phyloP scores from a whole-genome alignment of 2,888 invertebrate species.

The Opisthograptis luteolata region DNA sequence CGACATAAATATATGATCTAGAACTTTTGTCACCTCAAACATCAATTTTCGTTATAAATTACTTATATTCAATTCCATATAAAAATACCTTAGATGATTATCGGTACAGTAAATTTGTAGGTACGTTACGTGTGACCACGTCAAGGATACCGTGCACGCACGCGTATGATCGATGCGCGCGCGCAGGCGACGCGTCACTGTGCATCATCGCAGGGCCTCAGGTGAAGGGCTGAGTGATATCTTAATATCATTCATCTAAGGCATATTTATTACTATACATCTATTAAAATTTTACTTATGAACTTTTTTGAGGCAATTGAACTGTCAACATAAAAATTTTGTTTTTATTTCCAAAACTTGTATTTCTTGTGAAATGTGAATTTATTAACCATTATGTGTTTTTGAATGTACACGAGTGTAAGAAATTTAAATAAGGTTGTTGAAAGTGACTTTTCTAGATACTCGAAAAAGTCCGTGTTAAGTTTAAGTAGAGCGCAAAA shows the following conservation, averaged over 20 bases:
- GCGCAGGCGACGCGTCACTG: slow-evolving; percentile 25
- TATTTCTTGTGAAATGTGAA: background rate
- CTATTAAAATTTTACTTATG: no score
- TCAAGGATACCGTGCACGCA: slow-evolving; percentile 39
- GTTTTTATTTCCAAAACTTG: no score
- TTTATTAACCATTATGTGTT: no score
- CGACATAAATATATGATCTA: no score
- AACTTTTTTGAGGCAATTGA: no score
- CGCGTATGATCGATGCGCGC: slow-evolving; percentile 32
- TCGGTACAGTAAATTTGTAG: slow-evolving; percentile 18
- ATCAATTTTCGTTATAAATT: background rate
- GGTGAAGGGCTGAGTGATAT: slow-evolving; percentile 30
- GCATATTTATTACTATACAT: background rate
- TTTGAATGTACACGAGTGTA: no score
- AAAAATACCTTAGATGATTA: slow-evolving; percentile 16
- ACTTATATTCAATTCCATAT: background rate
- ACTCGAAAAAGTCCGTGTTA: no score
- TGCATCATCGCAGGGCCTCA: slow-evolving; percentile 25
- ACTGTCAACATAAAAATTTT: no score
- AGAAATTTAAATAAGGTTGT: no score
- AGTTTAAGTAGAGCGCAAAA: no score
- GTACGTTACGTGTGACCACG: slow-evolving; percentile 33
- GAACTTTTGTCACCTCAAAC: no score
- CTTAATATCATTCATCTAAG: slow-evolving; percentile 24
- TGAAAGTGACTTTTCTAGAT: no score